Percentiles rank a stretch among this genome's conserved stretches.
Conservation (phyloP, 1,140 invertebrate species). For the Oryctes rhinoceros region DNA sequence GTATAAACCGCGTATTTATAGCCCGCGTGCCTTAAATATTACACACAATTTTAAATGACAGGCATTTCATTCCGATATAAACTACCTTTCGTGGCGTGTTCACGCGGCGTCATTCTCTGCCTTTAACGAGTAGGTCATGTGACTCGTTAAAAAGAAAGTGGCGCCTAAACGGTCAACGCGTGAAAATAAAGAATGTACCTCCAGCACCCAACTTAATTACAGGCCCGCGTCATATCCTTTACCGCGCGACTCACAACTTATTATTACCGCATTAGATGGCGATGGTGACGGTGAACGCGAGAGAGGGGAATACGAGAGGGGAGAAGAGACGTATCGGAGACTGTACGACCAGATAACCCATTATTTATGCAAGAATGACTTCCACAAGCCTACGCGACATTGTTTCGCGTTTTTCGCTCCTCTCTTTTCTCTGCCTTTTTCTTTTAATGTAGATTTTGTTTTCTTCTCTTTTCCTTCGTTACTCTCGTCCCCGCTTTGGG, state of each 20-base stretch:
- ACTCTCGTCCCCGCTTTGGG: background rate
- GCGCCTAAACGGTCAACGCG: conserved; percentile 25
- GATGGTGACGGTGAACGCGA: background rate
- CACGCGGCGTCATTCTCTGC: conserved; percentile 22
- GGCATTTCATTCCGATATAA: conserved; percentile 2
- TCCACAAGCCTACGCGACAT: conserved; percentile 20
- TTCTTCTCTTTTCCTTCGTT: conserved; percentile 13
- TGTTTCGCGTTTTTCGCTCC: conserved; percentile 9
- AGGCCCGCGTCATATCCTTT: background rate
- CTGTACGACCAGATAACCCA: conserved; percentile 18
- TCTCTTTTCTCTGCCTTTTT: conserved; percentile 21
- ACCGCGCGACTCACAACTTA: conserved; percentile 12
- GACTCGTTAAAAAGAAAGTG: conserved; percentile 28
- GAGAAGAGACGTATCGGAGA: background rate
- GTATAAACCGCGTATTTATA: background rate
- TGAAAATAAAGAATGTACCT: conserved; percentile 30
- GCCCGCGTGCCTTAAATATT: background rate
- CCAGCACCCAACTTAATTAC: conserved; percentile 26
- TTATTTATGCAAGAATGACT: conserved; percentile 32
- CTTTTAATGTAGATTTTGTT: background rate
- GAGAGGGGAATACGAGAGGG: background rate
- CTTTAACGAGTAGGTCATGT: conserved; percentile 32
- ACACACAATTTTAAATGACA: background rate
- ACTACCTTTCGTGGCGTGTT: background rate
- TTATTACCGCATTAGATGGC: conserved; percentile 20